Evolutionary conservation across 2,797 vertebrate genomes (phyloP).

Genomic region (Aulostomus chinensis): DNA sequence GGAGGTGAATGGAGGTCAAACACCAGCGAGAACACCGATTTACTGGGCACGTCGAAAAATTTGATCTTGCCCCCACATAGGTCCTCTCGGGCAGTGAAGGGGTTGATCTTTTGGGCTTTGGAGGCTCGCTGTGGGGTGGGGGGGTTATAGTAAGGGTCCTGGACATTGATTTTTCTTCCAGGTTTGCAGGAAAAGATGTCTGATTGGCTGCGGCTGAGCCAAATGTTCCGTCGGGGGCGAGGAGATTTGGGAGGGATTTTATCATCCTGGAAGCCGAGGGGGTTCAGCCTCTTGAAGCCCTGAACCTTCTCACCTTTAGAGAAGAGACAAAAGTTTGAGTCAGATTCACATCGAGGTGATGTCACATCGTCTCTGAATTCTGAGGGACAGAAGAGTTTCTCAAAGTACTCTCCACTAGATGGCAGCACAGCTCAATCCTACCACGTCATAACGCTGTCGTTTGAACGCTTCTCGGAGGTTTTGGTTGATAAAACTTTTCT

Average conservation of each 20-base stretch:
- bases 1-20: constrained; percentile 93
- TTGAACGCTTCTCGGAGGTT: too few species aligned
- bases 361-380: too few species aligned
- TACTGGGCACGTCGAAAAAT: constrained; percentile 95
- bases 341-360: too few species aligned
- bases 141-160: constrained; percentile 92
- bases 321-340: too few species aligned
- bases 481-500: too few species aligned
- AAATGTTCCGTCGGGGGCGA: constrained; percentile 90
- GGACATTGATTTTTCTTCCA: constrained; percentile 87
- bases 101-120: constrained; percentile 87
- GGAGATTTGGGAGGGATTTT: constrained; percentile 95
- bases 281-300: constrained; percentile 90
- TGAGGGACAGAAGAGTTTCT: too few species aligned
- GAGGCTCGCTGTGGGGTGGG: constrained; percentile 57
- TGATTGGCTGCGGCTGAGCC: constrained; percentile 95
- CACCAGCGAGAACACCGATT: constrained; percentile 94
- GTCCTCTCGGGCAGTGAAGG: constrained; percentile 96
- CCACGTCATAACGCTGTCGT: too few species aligned
- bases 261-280: constrained; percentile 83
- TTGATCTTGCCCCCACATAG: constrained; percentile 96
- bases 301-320: constrained; percentile 88
- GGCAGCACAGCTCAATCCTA: too few species aligned
- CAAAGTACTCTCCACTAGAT: constrained; percentile 42
- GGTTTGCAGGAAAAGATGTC: constrained; percentile 94